These are phyloP conservation scores for Indicator maculatus DNA, from an alignment of 2,113 vertebrate species.

Conservation along the genomic window DNA sequence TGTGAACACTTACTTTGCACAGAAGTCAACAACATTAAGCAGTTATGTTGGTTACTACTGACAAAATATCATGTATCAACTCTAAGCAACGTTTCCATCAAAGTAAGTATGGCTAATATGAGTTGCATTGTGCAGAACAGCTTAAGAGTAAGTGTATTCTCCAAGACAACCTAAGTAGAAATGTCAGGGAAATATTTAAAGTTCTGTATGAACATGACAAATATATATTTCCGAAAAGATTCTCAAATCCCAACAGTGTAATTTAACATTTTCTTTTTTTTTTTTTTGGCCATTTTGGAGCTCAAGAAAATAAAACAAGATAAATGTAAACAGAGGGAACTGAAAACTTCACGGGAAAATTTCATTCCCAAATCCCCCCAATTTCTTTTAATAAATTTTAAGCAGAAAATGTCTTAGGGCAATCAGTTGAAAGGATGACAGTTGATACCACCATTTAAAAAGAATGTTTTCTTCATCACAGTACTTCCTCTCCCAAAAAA, in stretches of 20 bases:
- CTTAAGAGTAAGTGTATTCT: background rate
- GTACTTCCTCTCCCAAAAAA: background rate
- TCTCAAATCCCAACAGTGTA: background rate
- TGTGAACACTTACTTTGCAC: background rate
- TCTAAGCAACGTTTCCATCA: background rate
- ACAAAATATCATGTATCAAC: background rate
- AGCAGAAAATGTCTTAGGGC: background rate
- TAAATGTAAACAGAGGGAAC: background rate
- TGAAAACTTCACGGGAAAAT: background rate
- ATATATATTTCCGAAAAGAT: background rate
- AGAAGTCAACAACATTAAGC: background rate
- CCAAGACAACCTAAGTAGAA: background rate
- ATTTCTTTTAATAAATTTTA: background rate
- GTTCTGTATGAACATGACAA: background rate
- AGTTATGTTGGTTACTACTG: background rate
- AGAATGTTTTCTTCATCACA: background rate
- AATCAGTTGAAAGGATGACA: background rate
- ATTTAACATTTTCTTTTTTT: accelerated
- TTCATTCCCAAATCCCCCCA: background rate
- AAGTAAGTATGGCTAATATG: background rate
- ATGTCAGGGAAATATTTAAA: background rate
- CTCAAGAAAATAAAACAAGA: background rate
- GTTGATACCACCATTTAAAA: background rate
- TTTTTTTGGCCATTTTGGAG: background rate
- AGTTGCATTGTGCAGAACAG: background rate